Conservation (phyloP, 2,113 vertebrate species). For the Malaclemys terrapin region DNA sequence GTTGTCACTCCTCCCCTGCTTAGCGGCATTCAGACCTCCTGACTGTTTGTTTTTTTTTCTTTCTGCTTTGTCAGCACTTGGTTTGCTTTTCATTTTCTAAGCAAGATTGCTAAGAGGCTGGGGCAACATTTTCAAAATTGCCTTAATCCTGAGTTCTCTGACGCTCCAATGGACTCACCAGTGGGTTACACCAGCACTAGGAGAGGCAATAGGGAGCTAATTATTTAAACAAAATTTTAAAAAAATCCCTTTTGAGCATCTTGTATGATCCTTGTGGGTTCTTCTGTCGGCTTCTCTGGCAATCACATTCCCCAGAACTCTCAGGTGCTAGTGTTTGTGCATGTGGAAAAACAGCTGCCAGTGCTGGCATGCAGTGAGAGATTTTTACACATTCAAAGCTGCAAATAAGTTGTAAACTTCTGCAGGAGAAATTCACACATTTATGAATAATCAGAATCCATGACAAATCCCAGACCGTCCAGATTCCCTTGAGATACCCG, state of each 20-base stretch:
- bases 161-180: background rate
- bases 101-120: background rate
- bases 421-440: background rate
- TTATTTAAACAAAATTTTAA: background rate
- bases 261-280: background rate
- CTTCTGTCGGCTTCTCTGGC: background rate
- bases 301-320: background rate
- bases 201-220: background rate
- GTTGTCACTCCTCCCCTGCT: background rate
- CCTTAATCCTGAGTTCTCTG: background rate
- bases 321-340: rapidly evolving
- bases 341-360: rapidly evolving
- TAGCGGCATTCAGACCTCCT: background rate
- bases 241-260: background rate
- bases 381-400: rapidly evolving
- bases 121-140: background rate
- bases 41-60: background rate
- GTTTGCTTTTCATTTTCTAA: background rate
- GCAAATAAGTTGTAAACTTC: rapidly evolving
- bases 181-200: background rate
- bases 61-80: background rate
- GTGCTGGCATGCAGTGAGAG: rapidly evolving
- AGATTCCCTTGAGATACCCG: rapidly evolving
- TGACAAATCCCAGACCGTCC: background rate
- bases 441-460: background rate